phyloP scores from a whole-genome alignment of 2,113 vertebrate genomes.

The Oryzias curvinotus region DNA sequence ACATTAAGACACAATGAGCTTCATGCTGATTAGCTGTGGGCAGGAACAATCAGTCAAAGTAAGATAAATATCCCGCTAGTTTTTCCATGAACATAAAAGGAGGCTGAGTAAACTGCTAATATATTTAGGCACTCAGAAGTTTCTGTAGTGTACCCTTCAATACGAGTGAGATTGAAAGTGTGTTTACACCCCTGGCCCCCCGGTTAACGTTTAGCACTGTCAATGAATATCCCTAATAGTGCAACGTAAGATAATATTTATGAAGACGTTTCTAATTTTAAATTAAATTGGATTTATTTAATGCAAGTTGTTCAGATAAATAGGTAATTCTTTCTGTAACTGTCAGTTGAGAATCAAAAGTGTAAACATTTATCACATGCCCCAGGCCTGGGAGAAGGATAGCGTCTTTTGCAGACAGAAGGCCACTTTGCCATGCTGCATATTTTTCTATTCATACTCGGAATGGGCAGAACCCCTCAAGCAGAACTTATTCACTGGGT shows the following conservation, averaged over 20 bases:
- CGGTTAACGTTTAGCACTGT: slow-evolving; percentile 10
- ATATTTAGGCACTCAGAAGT: slow-evolving; percentile 28
- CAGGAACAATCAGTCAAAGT: slow-evolving; percentile 73
- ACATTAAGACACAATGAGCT: slow-evolving; percentile 74
- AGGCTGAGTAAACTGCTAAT: slow-evolving; percentile 51
- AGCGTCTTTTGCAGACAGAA: slow-evolving; percentile 71
- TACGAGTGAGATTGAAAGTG: neutral
- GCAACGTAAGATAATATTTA: slow-evolving; percentile 36
- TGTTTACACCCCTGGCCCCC: neutral
- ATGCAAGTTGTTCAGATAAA: slow-evolving; percentile 63
- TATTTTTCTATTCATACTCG: slow-evolving; percentile 73
- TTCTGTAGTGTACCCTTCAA: slow-evolving; percentile 22
- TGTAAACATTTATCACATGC: slow-evolving; percentile 79
- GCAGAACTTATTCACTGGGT: slow-evolving; percentile 80
- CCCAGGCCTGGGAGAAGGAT: slow-evolving; percentile 67
- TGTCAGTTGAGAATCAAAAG: slow-evolving; percentile 69
- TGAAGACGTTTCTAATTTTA: slow-evolving; percentile 61
- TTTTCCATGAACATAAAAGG: slow-evolving; percentile 56
- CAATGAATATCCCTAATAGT: slow-evolving; percentile 36
- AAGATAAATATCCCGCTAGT: slow-evolving; percentile 59
- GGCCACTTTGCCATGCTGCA: slow-evolving; percentile 76
- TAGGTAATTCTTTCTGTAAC: slow-evolving; percentile 52
- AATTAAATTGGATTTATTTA: slow-evolving; percentile 60
- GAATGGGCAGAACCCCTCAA: slow-evolving; percentile 80
- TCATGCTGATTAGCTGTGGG: slow-evolving; percentile 75